phyloP scores from a whole-genome alignment of 2,888 invertebrate species.

The Rambutsinella grinnellia region DNA sequence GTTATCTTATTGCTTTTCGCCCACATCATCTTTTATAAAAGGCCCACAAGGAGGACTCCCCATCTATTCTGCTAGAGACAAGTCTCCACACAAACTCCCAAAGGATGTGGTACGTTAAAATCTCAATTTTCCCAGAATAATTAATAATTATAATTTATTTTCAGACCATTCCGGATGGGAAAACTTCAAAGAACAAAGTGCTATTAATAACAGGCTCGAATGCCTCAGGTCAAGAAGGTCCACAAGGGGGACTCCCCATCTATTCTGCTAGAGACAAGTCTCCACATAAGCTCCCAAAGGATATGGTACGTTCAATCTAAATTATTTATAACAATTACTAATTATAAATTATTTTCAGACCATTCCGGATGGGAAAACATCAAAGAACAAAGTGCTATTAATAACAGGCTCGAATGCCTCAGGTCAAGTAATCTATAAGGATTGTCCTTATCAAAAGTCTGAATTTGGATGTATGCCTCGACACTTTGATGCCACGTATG shows the following conservation, averaged over 20 bases:
- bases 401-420: slow-evolving; percentile 64
- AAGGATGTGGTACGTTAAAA: neutral
- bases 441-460: slow-evolving; percentile 31
- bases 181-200: slow-evolving; percentile 58
- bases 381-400: slow-evolving; percentile 62
- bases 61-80: neutral
- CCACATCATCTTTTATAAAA: slow-evolving; percentile 23
- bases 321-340: too few relatives aligned
- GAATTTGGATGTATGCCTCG: slow-evolving; percentile 45
- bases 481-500: slow-evolving; percentile 26
- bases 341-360: slow-evolving; percentile 14
- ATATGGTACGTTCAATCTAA: neutral
- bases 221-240: slow-evolving; percentile 47
- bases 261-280: neutral
- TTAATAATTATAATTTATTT: neutral
- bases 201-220: slow-evolving; percentile 64
- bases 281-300: neutral
- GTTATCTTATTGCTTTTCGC: slow-evolving; percentile 51
- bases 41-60: neutral
- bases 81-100: neutral
- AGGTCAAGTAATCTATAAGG: slow-evolving; percentile 62
- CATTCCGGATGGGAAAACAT: slow-evolving; percentile 25
- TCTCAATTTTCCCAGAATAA: too few relatives aligned
- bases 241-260: neutral
- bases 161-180: slow-evolving; percentile 39